A percentile compares a stretch with the other conserved stretches of the same genome.
phyloP scores from a whole-genome alignment of 1,140 invertebrate species.

The Kradibia gibbosae region DNA sequence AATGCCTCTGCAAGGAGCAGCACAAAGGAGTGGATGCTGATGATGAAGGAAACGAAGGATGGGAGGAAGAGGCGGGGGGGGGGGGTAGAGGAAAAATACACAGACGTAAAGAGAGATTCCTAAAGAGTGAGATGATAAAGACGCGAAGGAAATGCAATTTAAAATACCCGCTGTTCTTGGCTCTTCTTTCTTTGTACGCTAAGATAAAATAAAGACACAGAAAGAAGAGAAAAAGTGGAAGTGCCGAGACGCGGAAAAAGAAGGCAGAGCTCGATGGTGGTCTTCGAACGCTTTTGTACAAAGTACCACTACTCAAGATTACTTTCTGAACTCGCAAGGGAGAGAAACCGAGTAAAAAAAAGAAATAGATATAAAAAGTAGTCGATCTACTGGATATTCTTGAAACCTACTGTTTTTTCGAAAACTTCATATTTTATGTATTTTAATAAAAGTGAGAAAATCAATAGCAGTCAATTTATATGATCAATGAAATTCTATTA shows the following conservation, averaged over 20 bases:
- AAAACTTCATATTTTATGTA: constrained; percentile 33
- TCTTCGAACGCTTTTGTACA: not conserved
- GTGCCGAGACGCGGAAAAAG: constrained; percentile 23
- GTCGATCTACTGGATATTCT: constrained; percentile 13
- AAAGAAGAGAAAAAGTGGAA: not conserved
- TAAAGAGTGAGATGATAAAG: not conserved
- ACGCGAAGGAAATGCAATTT: constrained; percentile 34
- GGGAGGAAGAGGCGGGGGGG: not conserved
- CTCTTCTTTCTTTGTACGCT: constrained; percentile 18
- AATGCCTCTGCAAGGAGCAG: not conserved
- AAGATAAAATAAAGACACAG: constrained; percentile 35
- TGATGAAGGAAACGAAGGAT: not conserved
- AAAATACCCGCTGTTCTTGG: constrained; percentile 4
- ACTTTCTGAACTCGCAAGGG: not conserved
- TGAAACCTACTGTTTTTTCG: constrained; percentile 18
- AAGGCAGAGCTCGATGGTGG: constrained; percentile 4
- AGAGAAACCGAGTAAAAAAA: not conserved
- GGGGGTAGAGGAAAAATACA: not conserved
- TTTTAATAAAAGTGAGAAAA: constrained; percentile 29
- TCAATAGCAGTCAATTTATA: not conserved
- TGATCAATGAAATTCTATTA: not conserved
- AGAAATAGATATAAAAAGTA: not conserved
- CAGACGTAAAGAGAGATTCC: not conserved
- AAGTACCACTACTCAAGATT: not conserved
- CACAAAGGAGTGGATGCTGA: constrained; percentile 7